Evolutionary conservation across 2,797 vertebrate genomes (phyloP).

Genomic region (Dryobates pubescens): DNA sequence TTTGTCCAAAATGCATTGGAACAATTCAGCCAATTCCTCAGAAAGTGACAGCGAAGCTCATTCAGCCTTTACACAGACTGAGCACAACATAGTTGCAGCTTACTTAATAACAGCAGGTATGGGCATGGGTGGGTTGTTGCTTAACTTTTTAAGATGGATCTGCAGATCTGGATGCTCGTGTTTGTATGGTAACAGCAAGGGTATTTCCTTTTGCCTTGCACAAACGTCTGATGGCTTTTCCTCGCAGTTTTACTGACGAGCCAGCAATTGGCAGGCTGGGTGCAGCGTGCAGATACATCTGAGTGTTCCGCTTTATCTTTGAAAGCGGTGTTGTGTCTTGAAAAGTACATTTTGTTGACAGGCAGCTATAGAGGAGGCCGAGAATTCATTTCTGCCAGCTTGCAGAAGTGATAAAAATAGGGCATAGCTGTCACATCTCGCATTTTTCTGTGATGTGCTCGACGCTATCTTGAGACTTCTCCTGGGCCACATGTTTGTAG

Average conservation of each 20-base stretch:
- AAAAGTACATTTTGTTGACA: conserved; percentile 37
- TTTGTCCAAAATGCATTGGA: conserved; percentile 72
- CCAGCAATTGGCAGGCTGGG: background rate
- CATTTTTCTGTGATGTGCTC: conserved; percentile 49
- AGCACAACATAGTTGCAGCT: conserved; percentile 93
- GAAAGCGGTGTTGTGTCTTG: background rate
- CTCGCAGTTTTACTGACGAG: background rate
- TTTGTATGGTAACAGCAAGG: background rate
- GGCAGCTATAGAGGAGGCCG: conserved; percentile 24
- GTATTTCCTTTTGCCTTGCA: background rate
- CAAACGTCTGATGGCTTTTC: background rate
- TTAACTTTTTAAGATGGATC: background rate
- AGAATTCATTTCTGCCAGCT: conserved; percentile 60
- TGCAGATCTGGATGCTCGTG: background rate
- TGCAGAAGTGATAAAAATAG: conserved; percentile 65
- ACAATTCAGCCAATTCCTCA: conserved; percentile 79
- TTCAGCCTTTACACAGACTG: conserved; percentile 90
- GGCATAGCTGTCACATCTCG: conserved; percentile 54
- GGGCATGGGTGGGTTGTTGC: background rate
- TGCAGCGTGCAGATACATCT: background rate
- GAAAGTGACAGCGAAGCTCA: conserved; percentile 74
- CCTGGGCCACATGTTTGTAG: conserved; percentile 11
- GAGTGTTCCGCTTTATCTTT: conserved; percentile 13
- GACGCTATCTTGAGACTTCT: conserved; percentile 61
- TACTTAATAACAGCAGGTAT: conserved; percentile 97